Percentiles rank a stretch among this genome's conserved stretches.
Conservation (phyloP, 2,113 vertebrate species). For the Saguinus midas region DNA sequence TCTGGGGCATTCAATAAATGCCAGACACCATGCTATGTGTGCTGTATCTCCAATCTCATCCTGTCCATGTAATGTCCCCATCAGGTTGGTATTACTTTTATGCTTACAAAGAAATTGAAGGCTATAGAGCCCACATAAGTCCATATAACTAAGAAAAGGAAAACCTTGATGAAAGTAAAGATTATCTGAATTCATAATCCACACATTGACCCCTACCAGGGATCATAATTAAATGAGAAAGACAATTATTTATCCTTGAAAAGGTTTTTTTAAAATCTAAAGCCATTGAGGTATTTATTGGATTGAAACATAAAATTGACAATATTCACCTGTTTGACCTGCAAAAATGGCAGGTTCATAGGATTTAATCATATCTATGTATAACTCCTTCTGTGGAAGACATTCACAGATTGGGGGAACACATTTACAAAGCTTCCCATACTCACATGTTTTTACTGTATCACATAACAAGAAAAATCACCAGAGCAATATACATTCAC, state of each 20-base stretch:
- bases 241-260: not conserved
- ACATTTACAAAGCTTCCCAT: not conserved
- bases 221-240: constrained; percentile 9
- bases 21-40: not conserved
- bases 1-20: not conserved
- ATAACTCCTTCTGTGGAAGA: constrained; percentile 4
- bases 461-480: constrained; percentile 35
- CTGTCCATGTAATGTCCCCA: not conserved
- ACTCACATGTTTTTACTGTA: not conserved
- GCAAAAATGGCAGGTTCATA: constrained; percentile 3
- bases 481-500: not conserved
- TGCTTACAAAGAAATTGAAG: not conserved
- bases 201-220: not conserved
- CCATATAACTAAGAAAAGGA: not conserved
- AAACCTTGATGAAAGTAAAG: not conserved
- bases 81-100: not conserved
- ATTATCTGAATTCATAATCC: not conserved
- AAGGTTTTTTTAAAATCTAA: not conserved
- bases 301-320: not conserved
- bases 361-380: not conserved
- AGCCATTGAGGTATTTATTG: not conserved
- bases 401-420: not conserved
- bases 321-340: not conserved
- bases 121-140: not conserved
- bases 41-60: not conserved